Conservation (phyloP, 2,797 vertebrate species). For the Enteromius trimaculatus region DNA sequence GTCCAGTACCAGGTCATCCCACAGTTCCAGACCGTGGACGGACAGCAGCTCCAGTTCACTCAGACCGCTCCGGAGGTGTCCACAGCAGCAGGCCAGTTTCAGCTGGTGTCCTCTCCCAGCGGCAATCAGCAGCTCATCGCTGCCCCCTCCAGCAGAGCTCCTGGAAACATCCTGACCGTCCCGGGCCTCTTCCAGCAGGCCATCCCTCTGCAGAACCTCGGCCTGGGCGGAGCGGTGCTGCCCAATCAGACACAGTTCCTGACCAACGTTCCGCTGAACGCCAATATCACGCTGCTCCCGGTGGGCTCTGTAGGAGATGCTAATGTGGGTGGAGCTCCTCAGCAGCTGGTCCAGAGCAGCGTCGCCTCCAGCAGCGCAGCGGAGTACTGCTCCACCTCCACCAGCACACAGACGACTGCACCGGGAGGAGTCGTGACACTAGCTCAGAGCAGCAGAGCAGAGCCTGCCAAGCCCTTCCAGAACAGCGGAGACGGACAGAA, state of each 20-base stretch:
- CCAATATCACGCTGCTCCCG: constrained; percentile 94
- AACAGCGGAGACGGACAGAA: constrained; percentile 70
- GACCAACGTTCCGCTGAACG: constrained; percentile 93
- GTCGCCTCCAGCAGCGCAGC: constrained; percentile 61
- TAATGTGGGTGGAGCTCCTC: constrained; percentile 63
- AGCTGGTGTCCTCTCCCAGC: constrained; percentile 81
- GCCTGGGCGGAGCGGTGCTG: constrained; percentile 85
- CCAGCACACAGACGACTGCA: constrained; percentile 84
- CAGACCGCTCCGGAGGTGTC: constrained; percentile 78
- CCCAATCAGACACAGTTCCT: constrained; percentile 92
- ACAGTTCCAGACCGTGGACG: constrained; percentile 95
- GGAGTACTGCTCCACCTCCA: constrained; percentile 70
- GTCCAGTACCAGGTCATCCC: constrained; percentile 98
- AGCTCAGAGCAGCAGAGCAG: constrained; percentile 69
- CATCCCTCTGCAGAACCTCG: constrained; percentile 91
- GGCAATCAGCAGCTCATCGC: constrained; percentile 85
- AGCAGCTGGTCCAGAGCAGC: constrained; percentile 70
- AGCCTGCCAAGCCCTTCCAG: constrained; percentile 67
- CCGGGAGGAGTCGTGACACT: constrained; percentile 73
- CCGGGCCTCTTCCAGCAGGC: constrained; percentile 89
- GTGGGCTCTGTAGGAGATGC: constrained; percentile 79
- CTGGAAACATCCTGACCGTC: constrained; percentile 80
- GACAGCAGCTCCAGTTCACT: constrained; percentile 91
- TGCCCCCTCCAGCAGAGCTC: constrained; percentile 79
- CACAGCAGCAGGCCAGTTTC: constrained; percentile 74